Base-by-base conservation (phyloP, 2,113 vertebrate species). In the Hemiscyllium ocellatum region DNA sequence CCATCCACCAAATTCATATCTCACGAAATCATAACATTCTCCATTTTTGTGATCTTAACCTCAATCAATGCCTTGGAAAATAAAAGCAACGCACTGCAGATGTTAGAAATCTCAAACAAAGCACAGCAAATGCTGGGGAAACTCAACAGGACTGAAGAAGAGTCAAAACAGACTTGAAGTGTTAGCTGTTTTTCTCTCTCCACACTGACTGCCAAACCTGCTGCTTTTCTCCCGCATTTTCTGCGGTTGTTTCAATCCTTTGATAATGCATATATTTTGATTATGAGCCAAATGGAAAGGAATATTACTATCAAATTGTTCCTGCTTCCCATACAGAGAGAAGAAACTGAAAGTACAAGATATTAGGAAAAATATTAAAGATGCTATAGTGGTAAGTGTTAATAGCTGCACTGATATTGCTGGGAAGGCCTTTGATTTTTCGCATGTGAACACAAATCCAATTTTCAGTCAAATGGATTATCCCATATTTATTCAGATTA, bases 261-360 rank as follows among this genome's bases (percentile, higher is more conserved):
- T 93, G n/a, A 37, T 20, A 22, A 26, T 61, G 50, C 26, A 61
- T 61, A 33, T 90, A 90, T 0, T 90, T 61, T 90, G 29, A 90
- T 90, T 12, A 33, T 90, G 52, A 90, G 50, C 61, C 37, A 61
- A 93, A 37, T 61, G 22, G 50, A 61, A 93, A 66, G 61, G 89
- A 6, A 93, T 66, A 37, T 93, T 66, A 66, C 7, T 15, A n/a
- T 91, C 89, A 93, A 93, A 37, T 19, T n/a, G 20, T 78, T 96
- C 20, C 22, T 96, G 52, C 97, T 97, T 97, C 97, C 97, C 96
- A 97, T 95, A 95, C 97, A 99, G 99, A 97, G 99, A 99, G 98
- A 99, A 99, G 98, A 99, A 99, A 98, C 99, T 99, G 98, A 99
- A 99, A 98, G 99, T 99, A 97, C 98, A 99, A 98, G 99, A 99